Conservation (phyloP, 2,113 vertebrate genomes). For the Varanus salvator region DNA sequence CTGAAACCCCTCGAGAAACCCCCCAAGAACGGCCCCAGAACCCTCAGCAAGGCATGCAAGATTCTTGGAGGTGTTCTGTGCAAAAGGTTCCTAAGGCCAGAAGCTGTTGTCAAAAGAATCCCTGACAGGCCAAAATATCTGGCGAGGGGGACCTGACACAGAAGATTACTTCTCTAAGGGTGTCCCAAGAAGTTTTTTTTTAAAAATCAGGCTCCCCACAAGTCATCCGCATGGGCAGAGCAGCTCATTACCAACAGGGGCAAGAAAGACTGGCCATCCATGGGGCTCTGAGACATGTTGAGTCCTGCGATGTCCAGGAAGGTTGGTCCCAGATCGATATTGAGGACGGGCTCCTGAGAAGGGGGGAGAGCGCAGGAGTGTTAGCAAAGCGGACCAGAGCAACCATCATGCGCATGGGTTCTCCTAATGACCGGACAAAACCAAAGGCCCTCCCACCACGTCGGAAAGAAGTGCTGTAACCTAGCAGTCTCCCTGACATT, state of each 20-base stretch:
- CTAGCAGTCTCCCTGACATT: background rate
- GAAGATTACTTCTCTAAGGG: background rate
- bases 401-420: no score
- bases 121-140: no score
- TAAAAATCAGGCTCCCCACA: background rate
- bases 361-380: background rate
- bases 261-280: slow-evolving; percentile 86
- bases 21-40: no score
- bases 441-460: no score
- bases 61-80: background rate
- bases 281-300: slow-evolving; percentile 79
- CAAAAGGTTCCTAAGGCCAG: background rate
- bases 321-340: slow-evolving; percentile 86
- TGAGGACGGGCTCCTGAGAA: slow-evolving; percentile 80
- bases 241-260: slow-evolving; percentile 77
- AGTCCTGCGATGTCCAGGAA: slow-evolving; percentile 85
- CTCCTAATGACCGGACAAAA: background rate
- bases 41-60: background rate
- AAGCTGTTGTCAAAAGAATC: no score
- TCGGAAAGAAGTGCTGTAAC: background rate
- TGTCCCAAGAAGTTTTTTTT: background rate
- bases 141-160: no score
- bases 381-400: background rate
- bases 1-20: background rate
- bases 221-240: background rate